Evolutionary conservation across 1,140 invertebrate species (phyloP).

Genomic region (Neotoxoptera formosana): DNA sequence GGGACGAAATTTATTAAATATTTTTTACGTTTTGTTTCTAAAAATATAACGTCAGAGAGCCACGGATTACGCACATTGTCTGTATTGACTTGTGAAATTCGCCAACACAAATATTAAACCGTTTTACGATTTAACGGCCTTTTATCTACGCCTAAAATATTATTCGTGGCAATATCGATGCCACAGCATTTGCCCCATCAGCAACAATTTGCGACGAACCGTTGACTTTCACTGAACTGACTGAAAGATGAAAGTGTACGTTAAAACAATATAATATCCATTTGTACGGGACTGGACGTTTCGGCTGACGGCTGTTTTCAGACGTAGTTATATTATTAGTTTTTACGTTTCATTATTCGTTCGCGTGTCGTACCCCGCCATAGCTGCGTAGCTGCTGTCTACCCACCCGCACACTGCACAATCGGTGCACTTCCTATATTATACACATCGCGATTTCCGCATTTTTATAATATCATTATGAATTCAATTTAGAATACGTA

Average conservation of each 20-base stretch:
- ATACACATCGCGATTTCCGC: not conserved
- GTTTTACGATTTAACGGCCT: not conserved
- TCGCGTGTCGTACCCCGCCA: not conserved
- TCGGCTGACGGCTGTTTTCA: not conserved
- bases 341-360: not conserved
- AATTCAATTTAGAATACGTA: not conserved
- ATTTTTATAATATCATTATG: not conserved
- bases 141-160: not conserved
- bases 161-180: not conserved
- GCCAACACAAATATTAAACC: not conserved
- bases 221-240: not conserved
- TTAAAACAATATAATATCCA: no score
- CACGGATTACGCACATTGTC: not conserved
- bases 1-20: no score
- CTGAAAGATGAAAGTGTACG: not conserved
- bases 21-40: not conserved
- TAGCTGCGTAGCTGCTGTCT: not conserved
- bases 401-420: no score
- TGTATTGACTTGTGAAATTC: not conserved
- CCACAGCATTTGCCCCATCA: not conserved
- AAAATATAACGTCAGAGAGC: not conserved
- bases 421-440: not conserved
- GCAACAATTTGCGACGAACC: not conserved
- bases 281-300: not conserved
- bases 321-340: not conserved